Evolutionary conservation across 2,113 vertebrate species (phyloP).

Genomic region (Halichoerus grypus): DNA sequence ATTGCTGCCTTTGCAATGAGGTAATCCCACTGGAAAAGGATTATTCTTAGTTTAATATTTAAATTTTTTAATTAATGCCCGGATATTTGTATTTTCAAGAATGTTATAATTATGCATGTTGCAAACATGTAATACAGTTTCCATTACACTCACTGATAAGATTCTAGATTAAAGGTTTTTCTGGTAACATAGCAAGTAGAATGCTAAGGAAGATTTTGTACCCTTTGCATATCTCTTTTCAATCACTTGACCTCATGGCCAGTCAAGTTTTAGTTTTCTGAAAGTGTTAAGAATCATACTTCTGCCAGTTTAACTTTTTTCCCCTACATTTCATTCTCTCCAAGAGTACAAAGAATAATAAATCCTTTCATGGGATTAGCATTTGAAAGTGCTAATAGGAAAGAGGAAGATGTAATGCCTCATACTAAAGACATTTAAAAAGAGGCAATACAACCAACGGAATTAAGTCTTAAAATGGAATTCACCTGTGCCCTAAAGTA

Average conservation of each 20-base stretch:
- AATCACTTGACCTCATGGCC: background rate
- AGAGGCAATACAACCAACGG: background rate
- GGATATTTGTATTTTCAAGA: background rate
- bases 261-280: background rate
- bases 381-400: constrained; percentile 6
- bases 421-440: background rate
- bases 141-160: background rate
- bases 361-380: background rate
- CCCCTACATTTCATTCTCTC: background rate
- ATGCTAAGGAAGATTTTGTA: background rate
- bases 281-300: constrained; percentile 35
- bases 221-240: background rate
- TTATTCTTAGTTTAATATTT: constrained; percentile 1
- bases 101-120: background rate
- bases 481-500: background rate
- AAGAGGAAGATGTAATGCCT: background rate
- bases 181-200: background rate
- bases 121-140: background rate
- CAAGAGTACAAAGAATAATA: background rate
- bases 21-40: background rate
- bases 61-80: constrained; percentile 17
- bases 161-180: background rate
- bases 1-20: background rate
- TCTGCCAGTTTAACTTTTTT: constrained; percentile 38
- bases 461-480: constrained; percentile 36